phyloP scores from a whole-genome alignment of 2,797 vertebrate species.

The Molossus alvarezi region DNA sequence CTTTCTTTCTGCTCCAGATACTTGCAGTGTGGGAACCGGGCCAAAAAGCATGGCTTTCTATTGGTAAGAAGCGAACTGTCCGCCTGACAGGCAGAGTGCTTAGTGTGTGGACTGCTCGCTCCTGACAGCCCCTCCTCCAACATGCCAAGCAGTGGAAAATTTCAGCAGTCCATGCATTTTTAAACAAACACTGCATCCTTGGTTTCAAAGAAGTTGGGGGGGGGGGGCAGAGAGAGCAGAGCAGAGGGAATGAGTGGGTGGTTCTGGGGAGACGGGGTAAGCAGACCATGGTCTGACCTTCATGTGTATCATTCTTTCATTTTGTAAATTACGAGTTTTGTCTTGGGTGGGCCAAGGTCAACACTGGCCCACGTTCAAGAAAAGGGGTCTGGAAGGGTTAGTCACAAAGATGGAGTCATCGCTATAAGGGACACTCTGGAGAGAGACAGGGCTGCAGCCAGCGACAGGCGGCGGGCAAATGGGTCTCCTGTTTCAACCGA shows the following conservation, averaged over 20 bases:
- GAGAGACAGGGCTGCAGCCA: conserved; percentile 80
- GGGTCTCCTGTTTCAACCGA: conserved; percentile 88
- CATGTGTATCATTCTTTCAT: conserved; percentile 79
- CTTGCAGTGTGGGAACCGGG: conserved; percentile 75
- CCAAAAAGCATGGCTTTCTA: conserved; percentile 79
- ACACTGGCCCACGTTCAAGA: conserved; percentile 88
- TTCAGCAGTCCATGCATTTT: conserved; percentile 82
- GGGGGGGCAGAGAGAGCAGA: background rate
- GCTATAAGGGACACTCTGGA: conserved; percentile 83
- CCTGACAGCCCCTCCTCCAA: conserved; percentile 76
- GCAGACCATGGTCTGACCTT: conserved; percentile 79
- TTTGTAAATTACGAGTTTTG: conserved; percentile 87
- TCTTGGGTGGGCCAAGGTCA: conserved; percentile 89
- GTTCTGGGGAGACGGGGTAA: conserved; percentile 80
- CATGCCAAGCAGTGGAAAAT: conserved; percentile 82
- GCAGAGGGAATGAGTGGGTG: conserved; percentile 71
- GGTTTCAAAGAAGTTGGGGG: conserved; percentile 72
- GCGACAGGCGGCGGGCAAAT: conserved; percentile 87
- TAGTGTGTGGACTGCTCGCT: conserved; percentile 67
- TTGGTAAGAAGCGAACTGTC: conserved; percentile 73
- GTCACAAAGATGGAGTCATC: conserved; percentile 88
- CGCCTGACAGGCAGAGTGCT: conserved; percentile 74
- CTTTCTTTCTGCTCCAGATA: conserved; percentile 75
- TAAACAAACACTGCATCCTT: conserved; percentile 85
- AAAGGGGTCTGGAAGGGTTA: conserved; percentile 89